A percentile compares a stretch with the other conserved stretches of the same genome.
Conservation (phyloP, 1,140 invertebrate species). For the Drosophila tani region DNA sequence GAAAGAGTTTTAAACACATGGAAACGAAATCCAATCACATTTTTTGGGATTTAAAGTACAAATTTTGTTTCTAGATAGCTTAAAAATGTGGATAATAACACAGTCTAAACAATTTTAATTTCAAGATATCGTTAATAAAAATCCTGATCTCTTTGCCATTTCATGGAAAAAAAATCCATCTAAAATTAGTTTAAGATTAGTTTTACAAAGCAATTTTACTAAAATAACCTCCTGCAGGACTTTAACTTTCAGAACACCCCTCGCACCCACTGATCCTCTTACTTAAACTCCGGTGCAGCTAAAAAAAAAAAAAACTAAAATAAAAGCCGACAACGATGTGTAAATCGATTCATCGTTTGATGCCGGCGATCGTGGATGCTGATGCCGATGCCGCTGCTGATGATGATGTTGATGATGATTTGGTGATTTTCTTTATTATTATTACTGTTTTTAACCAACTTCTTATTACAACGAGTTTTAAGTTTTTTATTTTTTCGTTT, state of each 20-base stretch:
- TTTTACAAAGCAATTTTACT: background rate
- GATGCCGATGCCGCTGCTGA: constrained; percentile 33
- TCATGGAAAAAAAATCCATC: too few relatives aligned
- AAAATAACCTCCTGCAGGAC: background rate
- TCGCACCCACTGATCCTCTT: constrained; percentile 10
- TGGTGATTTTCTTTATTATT: constrained; percentile 83
- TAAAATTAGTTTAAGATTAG: too few relatives aligned
- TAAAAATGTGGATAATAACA: too few relatives aligned
- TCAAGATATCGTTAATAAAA: too few relatives aligned
- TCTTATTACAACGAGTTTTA: constrained; percentile 80
- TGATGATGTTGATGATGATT: constrained; percentile 80
- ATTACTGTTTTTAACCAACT: constrained; percentile 83
- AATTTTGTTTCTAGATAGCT: too few relatives aligned
- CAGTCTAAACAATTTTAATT: too few relatives aligned
- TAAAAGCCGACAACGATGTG: constrained; percentile 64
- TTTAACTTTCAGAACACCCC: background rate
- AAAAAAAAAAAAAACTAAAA: background rate
- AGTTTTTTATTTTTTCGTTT: constrained; percentile 39
- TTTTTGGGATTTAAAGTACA: too few relatives aligned
- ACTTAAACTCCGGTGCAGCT: constrained; percentile 19
- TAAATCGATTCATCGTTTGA: constrained; percentile 81
- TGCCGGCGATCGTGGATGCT: constrained; percentile 54
- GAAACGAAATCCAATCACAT: too few relatives aligned
- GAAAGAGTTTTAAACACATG: too few relatives aligned
- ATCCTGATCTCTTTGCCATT: too few relatives aligned